Evolutionary conservation across 2,797 vertebrate genomes (phyloP), one percentile per base, ranked within the genome.

Genomic region (Hozukius guyotensis): DNA sequence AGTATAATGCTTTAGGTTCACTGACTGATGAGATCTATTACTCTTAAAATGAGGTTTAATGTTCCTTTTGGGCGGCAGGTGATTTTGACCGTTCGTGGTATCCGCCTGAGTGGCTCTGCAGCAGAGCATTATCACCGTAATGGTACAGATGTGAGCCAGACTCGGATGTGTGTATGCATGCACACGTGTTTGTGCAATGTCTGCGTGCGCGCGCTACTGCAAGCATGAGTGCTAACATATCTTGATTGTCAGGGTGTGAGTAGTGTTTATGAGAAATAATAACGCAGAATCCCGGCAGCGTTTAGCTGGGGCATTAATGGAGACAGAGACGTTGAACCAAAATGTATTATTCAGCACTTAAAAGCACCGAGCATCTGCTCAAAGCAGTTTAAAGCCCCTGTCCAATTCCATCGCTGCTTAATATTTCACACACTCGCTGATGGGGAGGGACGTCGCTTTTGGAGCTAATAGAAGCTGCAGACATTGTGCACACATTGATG

Each of bases 21-120:
- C 91, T 93, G 94, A 95, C 92, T 93, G 96, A 96, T 95, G 94
- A 93, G 94, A 93, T 92, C 93, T 93, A 94, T 96, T 96, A 95
- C 92, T 93, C 90, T 93, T 92, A 87, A 92, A 95, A 96, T 95
- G 80, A 95, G 93, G 90, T 94, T 93, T 92, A 95, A 95, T 94
- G 93, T 94, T 93, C 92, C 94, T 94, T 32, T 82, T 87, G 85
- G 93, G 90, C 89, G 87, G 91, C 88, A 91, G 95, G 89, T 93
- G 92, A 92, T 94, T 94, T 85, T 91, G 87, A 91, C 87, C 86
- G 72, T 88, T 74, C 57, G 78, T 20, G 76, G 81, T 84, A 69
- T 72, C 70, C 56, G 79, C 86, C 72, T 86, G 70, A 61, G 71
- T 55, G 87, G 74, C 82, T 86, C 78, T 64, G 79, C 86, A 75